These are phyloP conservation scores for Drosophila mimetica DNA, from an alignment of 2,888 invertebrate genomes.

Conservation along the genomic window DNA sequence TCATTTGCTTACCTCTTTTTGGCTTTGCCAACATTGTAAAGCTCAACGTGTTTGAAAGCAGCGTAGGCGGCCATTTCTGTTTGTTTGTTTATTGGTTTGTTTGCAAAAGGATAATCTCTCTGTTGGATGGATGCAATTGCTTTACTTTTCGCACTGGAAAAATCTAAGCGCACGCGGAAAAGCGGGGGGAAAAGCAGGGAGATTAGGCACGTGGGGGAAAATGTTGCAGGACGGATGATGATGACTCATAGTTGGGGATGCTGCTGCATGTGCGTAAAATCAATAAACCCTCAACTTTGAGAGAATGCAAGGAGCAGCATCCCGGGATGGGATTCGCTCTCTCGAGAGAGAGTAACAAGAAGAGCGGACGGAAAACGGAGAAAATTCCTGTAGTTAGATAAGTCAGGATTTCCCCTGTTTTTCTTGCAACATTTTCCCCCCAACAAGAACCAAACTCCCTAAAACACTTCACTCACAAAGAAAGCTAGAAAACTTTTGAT, in stretches of 20 bases:
- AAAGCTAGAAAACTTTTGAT: constrained; percentile 32
- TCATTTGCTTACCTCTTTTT: constrained; percentile 91
- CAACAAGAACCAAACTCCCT: neutral
- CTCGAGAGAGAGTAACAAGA: constrained; percentile 1
- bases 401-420: constrained; percentile 4
- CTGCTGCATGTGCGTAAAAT: constrained; percentile 47
- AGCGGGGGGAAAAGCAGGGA: constrained; percentile 1
- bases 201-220: constrained; percentile 24
- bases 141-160: constrained; percentile 44
- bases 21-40: constrained; percentile 96
- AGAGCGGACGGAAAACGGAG: constrained; percentile 1
- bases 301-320: constrained; percentile 25
- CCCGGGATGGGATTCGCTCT: no score
- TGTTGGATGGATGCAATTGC: constrained; percentile 35
- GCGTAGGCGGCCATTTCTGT: constrained; percentile 94
- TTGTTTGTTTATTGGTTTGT: constrained; percentile 24
- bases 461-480: constrained; percentile 36
- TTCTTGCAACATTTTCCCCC: constrained; percentile 23
- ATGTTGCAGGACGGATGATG: constrained; percentile 24
- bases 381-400: constrained; percentile 20
- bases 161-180: constrained; percentile 46
- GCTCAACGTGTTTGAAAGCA: constrained; percentile 96
- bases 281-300: constrained; percentile 27
- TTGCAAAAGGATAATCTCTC: constrained; percentile 24
- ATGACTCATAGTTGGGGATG: constrained; percentile 35